Conservation (phyloP, 2,797 vertebrate genomes). For the Myoxocephalus aenaeus region DNA sequence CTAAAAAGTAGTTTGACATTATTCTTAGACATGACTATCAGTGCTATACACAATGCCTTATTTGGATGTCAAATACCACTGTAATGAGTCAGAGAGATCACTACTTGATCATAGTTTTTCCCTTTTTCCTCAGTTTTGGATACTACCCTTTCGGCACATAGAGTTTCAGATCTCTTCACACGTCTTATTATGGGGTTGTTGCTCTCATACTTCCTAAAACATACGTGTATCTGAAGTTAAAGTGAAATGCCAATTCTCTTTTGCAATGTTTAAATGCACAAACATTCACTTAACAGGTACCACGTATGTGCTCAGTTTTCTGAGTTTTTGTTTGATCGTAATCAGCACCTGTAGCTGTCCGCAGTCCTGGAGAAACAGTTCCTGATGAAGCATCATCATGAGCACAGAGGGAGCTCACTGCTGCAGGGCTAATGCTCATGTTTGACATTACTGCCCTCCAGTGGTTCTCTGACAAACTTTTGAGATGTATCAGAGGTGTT, state of each 20-base stretch:
- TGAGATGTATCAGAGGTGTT: not conserved
- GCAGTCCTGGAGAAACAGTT: slow-evolving; percentile 4
- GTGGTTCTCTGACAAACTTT: slow-evolving; percentile 12
- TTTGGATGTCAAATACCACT: not conserved
- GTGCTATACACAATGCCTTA: not conserved
- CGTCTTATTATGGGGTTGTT: not conserved
- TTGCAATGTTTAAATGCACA: not conserved
- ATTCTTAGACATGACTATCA: not conserved
- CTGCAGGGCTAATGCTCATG: not conserved
- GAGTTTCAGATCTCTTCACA: not conserved
- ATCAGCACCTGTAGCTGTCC: slow-evolving; percentile 21
- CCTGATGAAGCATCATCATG: not conserved
- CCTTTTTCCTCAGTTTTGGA: not conserved
- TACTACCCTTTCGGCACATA: not conserved
- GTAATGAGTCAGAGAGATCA: not conserved
- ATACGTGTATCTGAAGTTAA: not conserved
- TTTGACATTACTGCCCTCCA: slow-evolving; percentile 49
- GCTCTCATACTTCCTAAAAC: not conserved
- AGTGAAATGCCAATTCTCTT: not conserved
- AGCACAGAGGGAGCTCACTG: not conserved
- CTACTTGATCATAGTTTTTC: not conserved
- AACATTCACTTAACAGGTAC: not conserved
- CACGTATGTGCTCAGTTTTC: not conserved
- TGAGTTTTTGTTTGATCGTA: not conserved
- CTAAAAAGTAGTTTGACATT: not conserved